Conservation (phyloP, 2,113 vertebrate species). For the Festucalex cinctus region DNA sequence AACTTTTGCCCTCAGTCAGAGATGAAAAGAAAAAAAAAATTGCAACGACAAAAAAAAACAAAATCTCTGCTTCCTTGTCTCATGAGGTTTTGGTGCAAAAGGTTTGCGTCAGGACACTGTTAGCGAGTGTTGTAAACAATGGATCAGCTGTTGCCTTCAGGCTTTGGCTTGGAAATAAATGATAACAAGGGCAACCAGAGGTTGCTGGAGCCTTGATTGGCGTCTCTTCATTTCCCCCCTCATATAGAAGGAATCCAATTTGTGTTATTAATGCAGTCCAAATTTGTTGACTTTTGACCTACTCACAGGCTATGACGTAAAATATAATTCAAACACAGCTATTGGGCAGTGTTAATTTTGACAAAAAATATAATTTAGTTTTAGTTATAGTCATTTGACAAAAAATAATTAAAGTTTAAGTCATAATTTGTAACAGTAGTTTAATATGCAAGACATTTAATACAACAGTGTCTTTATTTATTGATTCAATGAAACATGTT, state of each 20-base stretch:
- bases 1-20: conserved; percentile 10
- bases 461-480: no score
- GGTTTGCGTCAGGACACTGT: conserved; percentile 13
- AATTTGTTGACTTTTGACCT: conserved; percentile 22
- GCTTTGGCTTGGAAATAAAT: conserved; percentile 24
- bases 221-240: conserved; percentile 24
- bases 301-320: neutral
- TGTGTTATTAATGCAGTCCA: conserved; percentile 30
- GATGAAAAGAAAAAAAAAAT: neutral
- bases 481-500: no score
- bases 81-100: conserved; percentile 29
- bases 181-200: conserved; percentile 34
- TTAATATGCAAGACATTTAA: no score
- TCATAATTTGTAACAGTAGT: no score
- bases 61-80: conserved; percentile 15
- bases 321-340: neutral
- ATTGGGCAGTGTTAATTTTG: no score
- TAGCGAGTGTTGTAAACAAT: conserved; percentile 29
- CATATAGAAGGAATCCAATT: conserved; percentile 27
- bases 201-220: conserved; percentile 39
- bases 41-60: no score
- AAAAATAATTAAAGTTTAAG: no score
- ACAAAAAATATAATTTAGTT: no score
- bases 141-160: conserved; percentile 35
- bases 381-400: no score